Percentiles rank a stretch among this genome's conserved stretches.
Conservation (phyloP, 2,113 vertebrate species). For the Pelvicachromis taeniatus region DNA sequence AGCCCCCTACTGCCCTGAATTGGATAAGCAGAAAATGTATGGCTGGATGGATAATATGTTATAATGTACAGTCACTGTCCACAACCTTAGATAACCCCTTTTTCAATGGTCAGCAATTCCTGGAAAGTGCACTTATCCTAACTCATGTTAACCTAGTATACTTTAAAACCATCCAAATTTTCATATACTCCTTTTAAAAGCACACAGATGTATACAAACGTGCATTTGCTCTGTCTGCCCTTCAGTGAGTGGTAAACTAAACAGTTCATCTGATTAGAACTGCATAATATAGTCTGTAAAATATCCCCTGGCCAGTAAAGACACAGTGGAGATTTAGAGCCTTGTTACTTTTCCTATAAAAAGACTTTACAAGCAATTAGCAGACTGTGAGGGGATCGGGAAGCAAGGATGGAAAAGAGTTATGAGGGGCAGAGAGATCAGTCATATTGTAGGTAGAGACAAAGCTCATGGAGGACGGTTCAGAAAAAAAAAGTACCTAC, state of each 20-base stretch:
- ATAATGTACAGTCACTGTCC: background rate
- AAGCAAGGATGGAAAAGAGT: background rate
- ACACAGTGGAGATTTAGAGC: slow-evolving; percentile 48
- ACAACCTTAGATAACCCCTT: background rate
- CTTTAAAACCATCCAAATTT: background rate
- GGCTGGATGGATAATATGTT: background rate
- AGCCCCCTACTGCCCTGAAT: background rate
- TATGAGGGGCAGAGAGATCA: background rate
- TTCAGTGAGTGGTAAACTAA: slow-evolving; percentile 27
- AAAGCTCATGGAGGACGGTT: background rate
- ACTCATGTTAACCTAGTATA: background rate
- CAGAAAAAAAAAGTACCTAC: background rate
- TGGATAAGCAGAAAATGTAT: background rate
- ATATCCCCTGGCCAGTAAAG: slow-evolving; percentile 23
- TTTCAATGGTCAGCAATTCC: background rate
- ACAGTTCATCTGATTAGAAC: slow-evolving; percentile 37
- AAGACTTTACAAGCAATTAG: slow-evolving; percentile 58
- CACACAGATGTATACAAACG: background rate
- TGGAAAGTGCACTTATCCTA: background rate
- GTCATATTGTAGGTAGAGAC: background rate
- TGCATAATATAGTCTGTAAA: slow-evolving; percentile 20
- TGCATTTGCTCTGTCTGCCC: background rate
- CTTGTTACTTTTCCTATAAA: slow-evolving; percentile 53
- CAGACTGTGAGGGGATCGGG: background rate
- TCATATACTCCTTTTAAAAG: background rate